Conservation (phyloP, 2,888 invertebrate genomes). For the Endotricha flammealis region DNA sequence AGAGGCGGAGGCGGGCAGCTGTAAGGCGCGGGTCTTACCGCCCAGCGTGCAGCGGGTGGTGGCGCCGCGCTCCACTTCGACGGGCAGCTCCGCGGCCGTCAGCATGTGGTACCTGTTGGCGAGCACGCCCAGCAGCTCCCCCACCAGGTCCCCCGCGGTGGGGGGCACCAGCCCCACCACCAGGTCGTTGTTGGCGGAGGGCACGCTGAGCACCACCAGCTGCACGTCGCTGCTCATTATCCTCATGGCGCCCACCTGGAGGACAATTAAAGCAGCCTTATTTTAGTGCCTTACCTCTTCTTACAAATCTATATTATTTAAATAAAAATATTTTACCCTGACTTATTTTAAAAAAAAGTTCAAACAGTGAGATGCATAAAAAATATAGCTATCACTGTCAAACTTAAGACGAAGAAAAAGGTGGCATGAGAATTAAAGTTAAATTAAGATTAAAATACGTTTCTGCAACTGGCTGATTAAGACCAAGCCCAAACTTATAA, state of each 20-base stretch:
- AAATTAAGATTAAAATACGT: no score
- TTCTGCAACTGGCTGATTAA: background rate
- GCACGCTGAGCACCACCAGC: constrained; percentile 90
- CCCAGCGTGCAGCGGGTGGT: constrained; percentile 91
- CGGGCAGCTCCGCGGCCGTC: constrained; percentile 83
- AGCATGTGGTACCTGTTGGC: constrained; percentile 84
- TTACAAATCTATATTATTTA: no score
- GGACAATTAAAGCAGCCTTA: no score
- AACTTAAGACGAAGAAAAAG: no score
- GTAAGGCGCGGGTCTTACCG: constrained; percentile 81
- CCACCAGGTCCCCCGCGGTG: constrained; percentile 81
- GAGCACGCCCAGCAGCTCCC: constrained; percentile 91
- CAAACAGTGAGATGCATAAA: no score
- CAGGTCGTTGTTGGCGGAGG: constrained; percentile 90
- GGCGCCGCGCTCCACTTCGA: constrained; percentile 85
- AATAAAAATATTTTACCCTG: no score
- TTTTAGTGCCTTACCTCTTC: no score
- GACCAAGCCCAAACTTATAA: background rate
- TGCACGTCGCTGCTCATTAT: constrained; percentile 93
- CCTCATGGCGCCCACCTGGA: constrained; percentile 88
- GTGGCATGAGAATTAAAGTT: no score
- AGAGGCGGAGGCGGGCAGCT: constrained; percentile 37
- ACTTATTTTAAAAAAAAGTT: no score
- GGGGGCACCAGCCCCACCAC: constrained; percentile 83
- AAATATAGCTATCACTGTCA: no score